phyloP scores from a whole-genome alignment of 2,797 vertebrate genomes.

The Coregonus sp. region DNA sequence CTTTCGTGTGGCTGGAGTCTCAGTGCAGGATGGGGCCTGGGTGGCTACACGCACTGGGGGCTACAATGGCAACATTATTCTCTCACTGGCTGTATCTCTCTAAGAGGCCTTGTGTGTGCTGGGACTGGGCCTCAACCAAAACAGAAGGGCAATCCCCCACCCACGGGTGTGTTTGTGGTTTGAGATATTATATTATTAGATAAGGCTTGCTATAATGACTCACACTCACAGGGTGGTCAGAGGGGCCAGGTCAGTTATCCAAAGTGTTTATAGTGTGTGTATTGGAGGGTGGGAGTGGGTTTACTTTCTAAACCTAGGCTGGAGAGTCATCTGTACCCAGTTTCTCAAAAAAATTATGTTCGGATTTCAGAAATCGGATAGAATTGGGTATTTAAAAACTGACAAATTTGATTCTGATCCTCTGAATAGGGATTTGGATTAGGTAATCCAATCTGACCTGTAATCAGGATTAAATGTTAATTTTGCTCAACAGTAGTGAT shows the following conservation, averaged over 20 bases:
- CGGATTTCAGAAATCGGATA: no score
- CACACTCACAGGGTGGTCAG: not conserved
- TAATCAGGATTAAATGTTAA: no score
- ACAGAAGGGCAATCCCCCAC: not conserved
- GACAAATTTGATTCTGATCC: no score
- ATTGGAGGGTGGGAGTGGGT: not conserved
- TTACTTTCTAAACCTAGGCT: not conserved
- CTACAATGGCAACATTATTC: slow-evolving; percentile 43
- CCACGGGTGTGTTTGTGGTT: not conserved
- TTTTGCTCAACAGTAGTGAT: no score
- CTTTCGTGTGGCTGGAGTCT: slow-evolving; percentile 29
- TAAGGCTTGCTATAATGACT: not conserved
- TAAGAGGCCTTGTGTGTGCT: not conserved
- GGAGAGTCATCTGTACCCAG: not conserved
- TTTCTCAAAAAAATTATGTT: not conserved
- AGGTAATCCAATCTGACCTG: no score
- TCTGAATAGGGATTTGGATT: no score
- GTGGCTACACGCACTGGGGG: slow-evolving; percentile 13
- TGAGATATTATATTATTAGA: not conserved
- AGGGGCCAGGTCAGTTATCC: not conserved
- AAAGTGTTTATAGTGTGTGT: not conserved
- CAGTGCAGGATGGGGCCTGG: slow-evolving; percentile 3
- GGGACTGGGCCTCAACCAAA: not conserved
- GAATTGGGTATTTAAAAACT: no score
- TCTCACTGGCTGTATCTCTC: not conserved